Base-by-base conservation (phyloP, 2,113 vertebrate species). In the Typhlomys cinereus region DNA sequence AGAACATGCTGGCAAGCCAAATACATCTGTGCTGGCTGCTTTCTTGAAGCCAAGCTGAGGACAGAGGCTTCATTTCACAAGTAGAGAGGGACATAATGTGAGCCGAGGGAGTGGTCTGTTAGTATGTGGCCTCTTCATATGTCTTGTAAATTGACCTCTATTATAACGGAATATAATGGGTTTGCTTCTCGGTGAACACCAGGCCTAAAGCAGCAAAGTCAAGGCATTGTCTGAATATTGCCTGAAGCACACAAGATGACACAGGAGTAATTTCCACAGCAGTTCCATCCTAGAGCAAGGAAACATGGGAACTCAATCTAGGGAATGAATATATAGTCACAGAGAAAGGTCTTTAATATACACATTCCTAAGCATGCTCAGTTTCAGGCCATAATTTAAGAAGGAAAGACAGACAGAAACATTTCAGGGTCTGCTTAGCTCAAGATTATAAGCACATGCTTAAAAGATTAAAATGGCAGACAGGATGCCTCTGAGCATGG, bases 61-160 rank as follows among this genome's bases (percentile, higher is more conserved):
- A 6, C 17, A 7, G 52, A 90, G 48, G 44, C 50, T 34, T 94
- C 44, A 59, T 88, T 75, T 84, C 25, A 74, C 83, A 92, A 86
- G 31, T 11, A 41, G 14, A 8, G 64, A 44, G 80, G 36, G 89
- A 66, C 64, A 18, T 59, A 18, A 18, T 59, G 5, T 54, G 62
- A 85, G 64, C n/a, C 44, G 23, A 73, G 10, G 52, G 90, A 84
- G 29, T 85, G 17, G 66, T 70, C n/a, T 36, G 44, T 74, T 88
- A 50, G 83, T 87, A 62, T 46, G 36, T 27, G 17, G 12, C 48
- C 36, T 57, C 48, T 52, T 39, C 41, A 54, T 31, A 41, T 41
- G 36, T 36, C 20, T n/a, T 52, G 46, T 70, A 41, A 85, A 70
- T 54, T 85, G 48, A 54, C 18, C n/a, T 39, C 54, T 11, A 73